Evolutionary conservation across 2,113 vertebrate genomes (phyloP).

Genomic region (Mesitornis unicolor): DNA sequence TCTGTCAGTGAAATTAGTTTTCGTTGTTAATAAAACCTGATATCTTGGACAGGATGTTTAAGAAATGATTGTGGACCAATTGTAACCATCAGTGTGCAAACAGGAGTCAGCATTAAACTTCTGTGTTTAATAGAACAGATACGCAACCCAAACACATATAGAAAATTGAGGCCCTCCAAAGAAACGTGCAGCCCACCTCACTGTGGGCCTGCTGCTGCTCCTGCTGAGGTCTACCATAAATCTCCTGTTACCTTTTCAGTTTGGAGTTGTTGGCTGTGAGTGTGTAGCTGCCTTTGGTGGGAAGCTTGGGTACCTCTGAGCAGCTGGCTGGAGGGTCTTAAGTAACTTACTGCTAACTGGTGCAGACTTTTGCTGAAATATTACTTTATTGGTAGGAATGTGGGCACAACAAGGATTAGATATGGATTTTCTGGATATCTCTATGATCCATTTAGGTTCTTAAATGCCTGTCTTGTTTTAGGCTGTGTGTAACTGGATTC

Average conservation of each 20-base stretch:
- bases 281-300: not conserved
- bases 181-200: not conserved
- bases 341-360: not conserved
- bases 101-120: not conserved
- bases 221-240: not conserved
- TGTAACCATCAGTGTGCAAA: not conserved
- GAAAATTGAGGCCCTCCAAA: not conserved
- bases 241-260: not conserved
- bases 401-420: not conserved
- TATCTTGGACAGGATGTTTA: not conserved
- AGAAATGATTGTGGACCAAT: not conserved
- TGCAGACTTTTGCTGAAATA: not conserved
- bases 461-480: not conserved
- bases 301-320: not conserved
- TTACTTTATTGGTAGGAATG: not conserved
- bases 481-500: not conserved
- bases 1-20: slow-evolving; percentile 40
- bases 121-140: not conserved
- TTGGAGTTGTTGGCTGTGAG: not conserved
- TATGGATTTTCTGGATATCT: not conserved
- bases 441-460: not conserved
- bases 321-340: not conserved
- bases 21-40: slow-evolving; percentile 33
- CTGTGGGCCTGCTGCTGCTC: not conserved
- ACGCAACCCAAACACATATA: not conserved